Percentiles rank a stretch among this genome's conserved stretches.
These are phyloP conservation scores for Gymnorhina tibicen DNA, from an alignment of 2,113 vertebrate species.

Conservation along the genomic window DNA sequence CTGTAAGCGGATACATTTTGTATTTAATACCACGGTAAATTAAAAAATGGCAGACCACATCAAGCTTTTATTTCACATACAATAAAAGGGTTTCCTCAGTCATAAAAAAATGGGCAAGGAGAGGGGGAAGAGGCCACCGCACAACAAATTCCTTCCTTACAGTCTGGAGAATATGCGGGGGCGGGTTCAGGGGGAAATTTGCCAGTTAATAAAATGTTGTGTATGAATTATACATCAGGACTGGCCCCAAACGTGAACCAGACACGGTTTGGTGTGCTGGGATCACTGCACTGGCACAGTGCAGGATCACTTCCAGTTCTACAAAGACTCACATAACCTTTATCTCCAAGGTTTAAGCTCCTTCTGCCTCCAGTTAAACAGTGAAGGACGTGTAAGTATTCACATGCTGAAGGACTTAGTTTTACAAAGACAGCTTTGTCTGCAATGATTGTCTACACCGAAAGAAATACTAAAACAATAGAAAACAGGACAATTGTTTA, in stretches of 20 bases:
- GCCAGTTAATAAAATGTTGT: constrained; percentile 55
- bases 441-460: background rate
- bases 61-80: constrained; percentile 37
- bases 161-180: constrained; percentile 25
- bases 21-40: constrained; percentile 50
- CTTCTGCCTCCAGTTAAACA: constrained; percentile 19
- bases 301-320: background rate
- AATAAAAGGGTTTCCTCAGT: constrained; percentile 63
- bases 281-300: background rate
- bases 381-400: background rate
- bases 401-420: constrained; percentile 9
- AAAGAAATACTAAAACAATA: constrained; percentile 21
- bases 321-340: background rate
- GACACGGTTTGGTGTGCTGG: constrained; percentile 8
- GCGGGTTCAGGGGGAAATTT: constrained; percentile 25
- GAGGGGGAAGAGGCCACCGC: constrained; percentile 40
- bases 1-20: constrained; percentile 28
- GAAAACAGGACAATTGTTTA: constrained; percentile 15
- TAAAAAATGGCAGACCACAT: constrained; percentile 57
- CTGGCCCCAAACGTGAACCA: constrained; percentile 51
- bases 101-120: constrained; percentile 47
- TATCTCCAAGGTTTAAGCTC: constrained; percentile 38
- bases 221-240: constrained; percentile 34
- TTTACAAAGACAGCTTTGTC: constrained; percentile 46
- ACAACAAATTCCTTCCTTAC: constrained; percentile 57